phyloP scores from a whole-genome alignment of 2,113 vertebrate genomes.

The Cyanocitta stelleri region DNA sequence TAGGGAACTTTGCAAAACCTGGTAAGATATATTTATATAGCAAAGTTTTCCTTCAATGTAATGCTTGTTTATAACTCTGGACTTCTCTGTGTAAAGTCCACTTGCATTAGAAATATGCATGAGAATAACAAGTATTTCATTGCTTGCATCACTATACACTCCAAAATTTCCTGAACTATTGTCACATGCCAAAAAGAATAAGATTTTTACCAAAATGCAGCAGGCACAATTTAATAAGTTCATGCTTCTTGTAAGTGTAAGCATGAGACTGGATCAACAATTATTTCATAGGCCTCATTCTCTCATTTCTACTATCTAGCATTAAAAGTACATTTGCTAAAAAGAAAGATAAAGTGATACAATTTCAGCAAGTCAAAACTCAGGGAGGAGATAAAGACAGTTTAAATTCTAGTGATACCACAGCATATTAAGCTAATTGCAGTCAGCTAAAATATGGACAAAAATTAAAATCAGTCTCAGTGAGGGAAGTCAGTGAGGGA shows the following conservation, averaged over 20 bases:
- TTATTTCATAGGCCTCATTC: neutral
- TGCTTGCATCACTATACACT: neutral
- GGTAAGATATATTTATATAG: neutral
- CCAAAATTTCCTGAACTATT: neutral
- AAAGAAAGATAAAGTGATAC: neutral
- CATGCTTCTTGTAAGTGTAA: neutral
- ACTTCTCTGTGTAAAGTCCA: neutral
- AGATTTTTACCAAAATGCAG: neutral
- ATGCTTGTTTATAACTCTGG: accelerated
- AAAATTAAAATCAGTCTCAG: neutral
- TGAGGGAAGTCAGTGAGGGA: neutral
- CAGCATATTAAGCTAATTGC: neutral
- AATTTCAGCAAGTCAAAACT: neutral
- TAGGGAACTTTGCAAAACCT: neutral
- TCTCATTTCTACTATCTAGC: neutral
- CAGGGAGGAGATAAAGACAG: neutral
- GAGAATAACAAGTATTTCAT: neutral
- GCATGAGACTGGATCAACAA: neutral
- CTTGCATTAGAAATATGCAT: neutral
- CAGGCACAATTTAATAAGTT: neutral
- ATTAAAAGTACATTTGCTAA: neutral
- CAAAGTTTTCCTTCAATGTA: neutral
- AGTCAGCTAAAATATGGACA: neutral
- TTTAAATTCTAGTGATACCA: neutral
- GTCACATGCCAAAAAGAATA: neutral